Conservation (phyloP, 1,140 invertebrate genomes). For the Palaemon carinicauda region DNA sequence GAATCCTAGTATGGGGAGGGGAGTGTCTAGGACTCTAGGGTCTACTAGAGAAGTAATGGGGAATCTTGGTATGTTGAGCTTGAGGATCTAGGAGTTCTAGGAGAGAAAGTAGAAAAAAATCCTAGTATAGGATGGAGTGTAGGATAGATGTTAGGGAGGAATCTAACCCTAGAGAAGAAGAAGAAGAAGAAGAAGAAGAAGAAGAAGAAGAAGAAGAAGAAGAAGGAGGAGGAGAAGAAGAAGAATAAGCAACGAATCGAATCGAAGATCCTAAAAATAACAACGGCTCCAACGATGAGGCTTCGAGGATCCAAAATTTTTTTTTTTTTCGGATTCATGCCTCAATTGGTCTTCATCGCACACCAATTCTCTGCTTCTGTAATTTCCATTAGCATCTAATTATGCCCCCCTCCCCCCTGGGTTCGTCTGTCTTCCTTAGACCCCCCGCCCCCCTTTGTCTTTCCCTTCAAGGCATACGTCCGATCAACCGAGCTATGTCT, state of each 20-base stretch:
- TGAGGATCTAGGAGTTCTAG: too few species aligned
- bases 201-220: not conserved
- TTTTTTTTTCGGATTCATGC: not conserved
- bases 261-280: not conserved
- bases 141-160: too few species aligned
- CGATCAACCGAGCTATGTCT: too few species aligned
- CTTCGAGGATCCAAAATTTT: not conserved
- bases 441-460: not conserved
- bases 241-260: not conserved
- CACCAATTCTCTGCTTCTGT: not conserved
- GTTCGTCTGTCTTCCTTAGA: not conserved
- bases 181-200: not conserved
- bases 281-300: not conserved
- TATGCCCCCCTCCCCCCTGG: not conserved
- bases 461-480: not conserved
- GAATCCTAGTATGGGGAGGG: too few species aligned
- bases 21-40: too few species aligned
- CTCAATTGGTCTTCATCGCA: not conserved
- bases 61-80: too few species aligned
- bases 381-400: slow-evolving; percentile 3
- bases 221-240: not conserved
- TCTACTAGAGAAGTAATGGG: too few species aligned
- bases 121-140: too few species aligned
- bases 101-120: too few species aligned
- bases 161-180: too few species aligned